Conservation (phyloP, 2,113 vertebrate species). For the Herpailurus yagouaroundi region DNA sequence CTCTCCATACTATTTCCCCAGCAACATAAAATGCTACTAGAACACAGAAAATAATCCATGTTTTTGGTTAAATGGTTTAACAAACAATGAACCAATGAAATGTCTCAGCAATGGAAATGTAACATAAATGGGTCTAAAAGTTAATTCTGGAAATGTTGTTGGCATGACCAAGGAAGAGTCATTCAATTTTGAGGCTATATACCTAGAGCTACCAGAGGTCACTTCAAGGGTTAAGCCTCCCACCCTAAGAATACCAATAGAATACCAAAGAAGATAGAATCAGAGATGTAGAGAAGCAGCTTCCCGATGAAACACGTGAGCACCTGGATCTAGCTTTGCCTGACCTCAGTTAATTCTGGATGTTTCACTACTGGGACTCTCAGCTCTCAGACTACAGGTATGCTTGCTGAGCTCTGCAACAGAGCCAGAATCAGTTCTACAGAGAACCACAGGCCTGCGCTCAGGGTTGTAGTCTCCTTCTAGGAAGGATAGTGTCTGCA, state of each 20-base stretch:
- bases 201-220: not conserved
- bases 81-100: not conserved
- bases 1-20: not conserved
- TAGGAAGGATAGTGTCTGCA: not conserved
- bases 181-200: not conserved
- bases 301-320: not conserved
- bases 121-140: not conserved
- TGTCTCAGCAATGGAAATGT: not conserved
- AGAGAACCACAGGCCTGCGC: not conserved
- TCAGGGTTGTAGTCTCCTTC: not conserved
- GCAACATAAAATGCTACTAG: not conserved
- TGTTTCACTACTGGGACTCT: not conserved
- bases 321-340: not conserved
- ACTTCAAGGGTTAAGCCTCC: not conserved
- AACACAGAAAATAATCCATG: not conserved
- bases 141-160: slow-evolving; percentile 1
- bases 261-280: not conserved
- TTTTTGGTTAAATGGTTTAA: not conserved
- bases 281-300: not conserved
- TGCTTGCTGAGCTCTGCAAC: not conserved
- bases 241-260: not conserved
- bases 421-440: not conserved
- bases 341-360: not conserved
- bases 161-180: not conserved
- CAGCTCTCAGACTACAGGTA: not conserved